Evolutionary conservation across 2,113 vertebrate species (phyloP).

Genomic region (Burhinus oedicnemus): DNA sequence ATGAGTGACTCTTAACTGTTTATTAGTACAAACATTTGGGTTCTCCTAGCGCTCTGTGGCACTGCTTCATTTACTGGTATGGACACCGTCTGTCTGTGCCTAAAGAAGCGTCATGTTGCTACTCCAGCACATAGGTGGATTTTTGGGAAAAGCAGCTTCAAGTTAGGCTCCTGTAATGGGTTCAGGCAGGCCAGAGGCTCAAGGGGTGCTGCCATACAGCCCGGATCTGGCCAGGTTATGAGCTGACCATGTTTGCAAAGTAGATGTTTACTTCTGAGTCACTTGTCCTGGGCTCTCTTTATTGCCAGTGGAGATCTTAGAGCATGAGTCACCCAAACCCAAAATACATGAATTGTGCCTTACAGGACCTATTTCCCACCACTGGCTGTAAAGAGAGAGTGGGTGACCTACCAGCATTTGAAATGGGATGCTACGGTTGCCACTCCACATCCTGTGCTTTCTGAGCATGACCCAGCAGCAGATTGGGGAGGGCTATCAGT

Average conservation of each 20-base stretch:
- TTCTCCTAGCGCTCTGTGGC: fast-evolving
- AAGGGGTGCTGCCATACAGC: fast-evolving
- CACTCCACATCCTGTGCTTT: not conserved
- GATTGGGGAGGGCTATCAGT: not conserved
- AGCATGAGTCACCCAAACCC: not conserved
- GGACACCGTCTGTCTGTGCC: not conserved
- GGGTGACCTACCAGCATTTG: not conserved
- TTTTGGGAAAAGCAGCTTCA: not conserved
- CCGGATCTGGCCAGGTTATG: fast-evolving
- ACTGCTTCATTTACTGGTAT: not conserved
- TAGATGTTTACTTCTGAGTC: not conserved
- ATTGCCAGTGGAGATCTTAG: not conserved
- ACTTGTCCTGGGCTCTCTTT: not conserved
- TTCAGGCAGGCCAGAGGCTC: not conserved
- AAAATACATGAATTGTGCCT: not conserved
- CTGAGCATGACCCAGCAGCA: not conserved
- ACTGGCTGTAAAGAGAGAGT: not conserved
- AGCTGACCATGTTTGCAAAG: not conserved
- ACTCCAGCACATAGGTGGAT: not conserved
- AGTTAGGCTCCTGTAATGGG: not conserved
- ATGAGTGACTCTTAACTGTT: not conserved
- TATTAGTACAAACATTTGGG: not conserved
- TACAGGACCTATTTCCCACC: not conserved
- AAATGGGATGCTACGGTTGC: not conserved
- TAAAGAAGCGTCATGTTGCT: not conserved